Evolutionary conservation across 64 coral and sea anemone genomes (phyloP), one percentile per base, ranked within the genome.

Genomic region (Dendrophyllia cribrosa): DNA sequence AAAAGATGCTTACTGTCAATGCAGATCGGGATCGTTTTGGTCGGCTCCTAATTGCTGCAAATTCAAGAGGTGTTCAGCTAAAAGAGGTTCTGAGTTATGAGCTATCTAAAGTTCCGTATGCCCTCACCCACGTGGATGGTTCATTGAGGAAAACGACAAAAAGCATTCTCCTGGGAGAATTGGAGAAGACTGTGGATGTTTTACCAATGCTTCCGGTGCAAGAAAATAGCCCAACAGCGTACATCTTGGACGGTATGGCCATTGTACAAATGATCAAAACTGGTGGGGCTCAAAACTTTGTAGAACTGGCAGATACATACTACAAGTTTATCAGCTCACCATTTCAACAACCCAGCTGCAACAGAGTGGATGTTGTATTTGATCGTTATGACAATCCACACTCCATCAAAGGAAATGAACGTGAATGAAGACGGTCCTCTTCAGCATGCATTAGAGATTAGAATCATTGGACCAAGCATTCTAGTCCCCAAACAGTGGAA

Each of bases 201-300:
- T 66, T 66, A 66, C 62, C 62, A 66, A 66, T 14, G 21, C 62
- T 66, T 66, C 58, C 14, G 7, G n/a, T n/a, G n/a, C n/a, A n/a
- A n/a, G n/a, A n/a, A n/a, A n/a, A n/a, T n/a, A n/a, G n/a, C n/a
- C n/a, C n/a, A n/a, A n/a, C n/a, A n/a, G n/a, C n/a, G n/a, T n/a
- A n/a, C n/a, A n/a, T n/a, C n/a, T 78, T 11, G 75, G 43, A 9
- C n/a, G n/a, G n/a, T n/a, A n/a, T n/a, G n/a, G n/a, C n/a, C n/a
- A n/a, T n/a, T n/a, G n/a, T n/a, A n/a, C 75, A 78, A 51, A 78
- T 49, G 45, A 78, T 49, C 20, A 78, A 78, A 78, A 16, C 10
- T 78, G 75, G 75, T 47, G 75, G 75, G 6, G 75, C 75, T 12
- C 46, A n/a, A 47, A 78, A 17, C 3, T 78, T 78, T 78, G 75